Evolutionary conservation across 2,797 vertebrate species (phyloP), one percentile per base, ranked within the genome.

Genomic region (Cossypha polioptera): DNA sequence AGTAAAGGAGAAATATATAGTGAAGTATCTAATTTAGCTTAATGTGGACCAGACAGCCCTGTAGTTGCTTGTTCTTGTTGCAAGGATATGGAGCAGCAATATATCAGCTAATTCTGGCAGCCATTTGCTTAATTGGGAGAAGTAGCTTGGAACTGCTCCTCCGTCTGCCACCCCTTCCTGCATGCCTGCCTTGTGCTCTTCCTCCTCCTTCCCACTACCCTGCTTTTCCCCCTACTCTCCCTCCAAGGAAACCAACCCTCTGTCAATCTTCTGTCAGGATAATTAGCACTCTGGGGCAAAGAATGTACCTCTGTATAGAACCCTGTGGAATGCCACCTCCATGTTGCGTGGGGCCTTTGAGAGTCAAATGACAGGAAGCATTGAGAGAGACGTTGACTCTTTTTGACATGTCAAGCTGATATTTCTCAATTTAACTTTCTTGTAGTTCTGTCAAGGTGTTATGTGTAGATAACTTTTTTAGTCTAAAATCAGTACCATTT

Each of bases 221-320:
- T 75, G 38, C 33, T 29, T 83, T 79, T 31, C 16, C 33, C 47
- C 10, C 36, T 29, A 13, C 55, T 42, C 22, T 31, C 11, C 36
- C 22, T 36, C n/a, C 47, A 74, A 74, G 65, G 61, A 71, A 95
- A 48, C 18, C 48, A 92, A 16, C 47, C 67, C 15, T 50, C 40
- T 93, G 67, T 89, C 92, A 95, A 4, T 79, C 85, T 86, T 38
- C 57, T 91, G 68, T 94, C 68, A 85, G 54, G 68, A 83, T 88
- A 91, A 90, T 79, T 76, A 83, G 68, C 38, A 58, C 81, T 92
- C 38, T 67, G 54, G 42, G 79, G 45, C 85, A 86, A 65, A 93
- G 58, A 50, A 16, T 13, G 35, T 80, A 16, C 31, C 38, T 80
- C 68, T 61, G 18, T 71, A 3, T 43, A 78, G 71, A 50, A 66